Conservation (phyloP, 2,888 invertebrate genomes). For the Rhaphigaster nebulosa region DNA sequence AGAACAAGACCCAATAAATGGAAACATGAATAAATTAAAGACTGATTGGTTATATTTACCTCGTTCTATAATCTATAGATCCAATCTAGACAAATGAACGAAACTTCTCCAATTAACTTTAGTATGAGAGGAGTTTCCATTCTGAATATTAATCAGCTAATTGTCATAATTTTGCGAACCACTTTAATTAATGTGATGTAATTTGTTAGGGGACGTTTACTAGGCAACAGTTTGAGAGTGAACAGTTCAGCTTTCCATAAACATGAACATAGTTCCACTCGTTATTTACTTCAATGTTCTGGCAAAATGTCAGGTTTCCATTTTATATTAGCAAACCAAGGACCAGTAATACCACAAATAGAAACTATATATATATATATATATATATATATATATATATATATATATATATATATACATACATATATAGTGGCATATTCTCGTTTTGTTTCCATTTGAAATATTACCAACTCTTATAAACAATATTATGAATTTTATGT, state of each 20-base stretch:
- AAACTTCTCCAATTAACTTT: not conserved
- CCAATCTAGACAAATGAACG: not conserved
- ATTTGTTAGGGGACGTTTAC: not conserved
- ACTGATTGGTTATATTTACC: not conserved
- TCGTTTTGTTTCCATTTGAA: too few relatives aligned
- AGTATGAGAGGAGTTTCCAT: not conserved
- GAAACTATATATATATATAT: too few relatives aligned
- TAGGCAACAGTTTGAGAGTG: not conserved
- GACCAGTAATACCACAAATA: too few relatives aligned
- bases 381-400: too few relatives aligned
- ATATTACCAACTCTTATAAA: too few relatives aligned
- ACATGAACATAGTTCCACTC: not conserved
- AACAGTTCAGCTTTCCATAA: not conserved
- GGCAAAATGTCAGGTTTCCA: too few relatives aligned
- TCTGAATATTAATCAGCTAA: not conserved
- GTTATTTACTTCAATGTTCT: too few relatives aligned
- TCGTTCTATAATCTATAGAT: not conserved
- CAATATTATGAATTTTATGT: too few relatives aligned
- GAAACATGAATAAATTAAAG: not conserved
- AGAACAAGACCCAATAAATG: not conserved
- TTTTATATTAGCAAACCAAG: too few relatives aligned
- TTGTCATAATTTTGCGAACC: not conserved
- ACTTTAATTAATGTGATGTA: not conserved
- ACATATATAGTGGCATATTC: too few relatives aligned
- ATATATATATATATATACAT: too few relatives aligned